Conservation (phyloP, 1,140 invertebrate genomes). For the Cardiocondyla obscurior region DNA sequence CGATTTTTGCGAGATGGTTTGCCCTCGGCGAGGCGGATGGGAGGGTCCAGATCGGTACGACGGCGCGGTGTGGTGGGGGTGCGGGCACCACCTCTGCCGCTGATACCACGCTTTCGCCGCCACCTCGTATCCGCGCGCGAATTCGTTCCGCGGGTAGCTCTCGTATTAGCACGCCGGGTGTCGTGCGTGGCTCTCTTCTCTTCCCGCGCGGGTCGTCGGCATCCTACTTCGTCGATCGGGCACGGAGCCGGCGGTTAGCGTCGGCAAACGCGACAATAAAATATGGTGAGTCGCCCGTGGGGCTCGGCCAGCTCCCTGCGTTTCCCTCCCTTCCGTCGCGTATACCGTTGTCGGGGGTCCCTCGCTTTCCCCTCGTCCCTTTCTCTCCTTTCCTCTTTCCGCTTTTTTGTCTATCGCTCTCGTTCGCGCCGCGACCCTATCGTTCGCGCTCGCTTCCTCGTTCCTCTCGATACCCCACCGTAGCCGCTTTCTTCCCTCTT, state of each 20-base stretch:
- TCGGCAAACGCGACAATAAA: constrained; percentile 82
- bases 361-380: constrained; percentile 51
- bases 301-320: constrained; percentile 68
- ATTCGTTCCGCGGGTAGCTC: constrained; percentile 58
- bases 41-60: constrained; percentile 76
- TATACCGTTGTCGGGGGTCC: constrained; percentile 28
- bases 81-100: constrained; percentile 76
- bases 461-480: constrained; percentile 66
- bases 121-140: constrained; percentile 62
- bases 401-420: constrained; percentile 62
- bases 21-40: constrained; percentile 80
- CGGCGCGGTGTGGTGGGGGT: constrained; percentile 70
- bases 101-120: constrained; percentile 60
- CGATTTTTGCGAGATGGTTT: constrained; percentile 85
- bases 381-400: constrained; percentile 66
- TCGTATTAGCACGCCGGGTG: constrained; percentile 60
- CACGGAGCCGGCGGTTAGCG: constrained; percentile 71
- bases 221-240: constrained; percentile 63
- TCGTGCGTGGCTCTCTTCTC: constrained; percentile 64
- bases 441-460: constrained; percentile 54
- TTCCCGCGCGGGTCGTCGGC: constrained; percentile 55
- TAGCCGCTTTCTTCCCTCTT: constrained; percentile 74
- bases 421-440: constrained; percentile 44
- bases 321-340: constrained; percentile 53
- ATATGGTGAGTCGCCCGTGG: constrained; percentile 77